Conservation (phyloP, 2,888 invertebrate genomes). For the Phortica magna region DNA sequence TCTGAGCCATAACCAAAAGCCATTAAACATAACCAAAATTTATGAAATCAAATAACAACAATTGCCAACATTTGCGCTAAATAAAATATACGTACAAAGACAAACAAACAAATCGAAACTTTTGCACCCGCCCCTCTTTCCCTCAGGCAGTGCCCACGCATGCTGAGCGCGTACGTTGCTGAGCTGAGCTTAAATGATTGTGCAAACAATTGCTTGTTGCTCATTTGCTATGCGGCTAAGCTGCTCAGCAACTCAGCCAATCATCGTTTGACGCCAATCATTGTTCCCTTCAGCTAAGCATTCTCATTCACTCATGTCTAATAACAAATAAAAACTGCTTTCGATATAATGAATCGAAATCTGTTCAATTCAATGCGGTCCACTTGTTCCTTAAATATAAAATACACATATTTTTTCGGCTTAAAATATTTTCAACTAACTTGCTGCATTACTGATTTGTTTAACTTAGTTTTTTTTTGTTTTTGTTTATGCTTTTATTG, state of each 20-base stretch:
- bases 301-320: neutral
- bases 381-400: neutral
- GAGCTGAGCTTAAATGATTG: neutral
- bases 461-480: neutral
- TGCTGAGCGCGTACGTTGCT: too few species aligned
- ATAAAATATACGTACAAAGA: neutral
- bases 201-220: too few species aligned
- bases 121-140: neutral
- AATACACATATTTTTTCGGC: neutral
- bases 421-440: slow-evolving; percentile 6
- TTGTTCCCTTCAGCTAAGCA: too few species aligned
- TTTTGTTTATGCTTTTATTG: neutral
- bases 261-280: too few species aligned
- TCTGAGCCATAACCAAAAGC: neutral
- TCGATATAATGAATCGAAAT: too few species aligned
- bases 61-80: slow-evolving; percentile 15
- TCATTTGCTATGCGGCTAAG: neutral
- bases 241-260: neutral
- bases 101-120: neutral
- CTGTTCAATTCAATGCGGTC: neutral
- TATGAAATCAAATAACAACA: slow-evolving; percentile 2
- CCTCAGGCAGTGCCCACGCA: too few species aligned
- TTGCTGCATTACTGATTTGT: neutral
- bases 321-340: neutral
- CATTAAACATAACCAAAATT: neutral